Conservation (phyloP, 1,140 invertebrate species). For the Hestina assimilis region DNA sequence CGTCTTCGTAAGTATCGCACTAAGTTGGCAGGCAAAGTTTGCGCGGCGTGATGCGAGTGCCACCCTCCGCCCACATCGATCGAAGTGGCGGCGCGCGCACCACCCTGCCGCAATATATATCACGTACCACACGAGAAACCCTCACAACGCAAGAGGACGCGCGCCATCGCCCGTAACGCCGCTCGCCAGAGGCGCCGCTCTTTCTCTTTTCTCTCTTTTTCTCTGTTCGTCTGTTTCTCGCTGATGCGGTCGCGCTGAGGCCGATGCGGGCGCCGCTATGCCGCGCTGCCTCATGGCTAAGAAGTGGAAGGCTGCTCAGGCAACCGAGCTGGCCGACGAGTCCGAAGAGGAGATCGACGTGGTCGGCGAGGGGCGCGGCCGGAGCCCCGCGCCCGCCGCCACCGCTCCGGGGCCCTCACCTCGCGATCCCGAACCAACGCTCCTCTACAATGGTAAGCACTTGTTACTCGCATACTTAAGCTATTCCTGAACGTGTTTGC, state of each 20-base stretch:
- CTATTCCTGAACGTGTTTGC: not conserved
- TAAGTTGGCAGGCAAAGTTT: slow-evolving; percentile 65
- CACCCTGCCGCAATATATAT: slow-evolving; percentile 70
- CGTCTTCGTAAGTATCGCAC: slow-evolving; percentile 48
- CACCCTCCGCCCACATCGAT: slow-evolving; percentile 60
- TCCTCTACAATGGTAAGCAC: slow-evolving; percentile 74
- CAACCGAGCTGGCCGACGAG: slow-evolving; percentile 85
- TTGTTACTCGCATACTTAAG: slow-evolving; percentile 19
- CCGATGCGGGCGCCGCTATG: slow-evolving; percentile 81
- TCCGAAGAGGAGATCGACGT: slow-evolving; percentile 92
- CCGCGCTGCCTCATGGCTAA: slow-evolving; percentile 93
- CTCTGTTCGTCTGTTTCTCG: slow-evolving; percentile 74
- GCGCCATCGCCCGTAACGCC: slow-evolving; percentile 66
- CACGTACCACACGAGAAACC: slow-evolving; percentile 45
- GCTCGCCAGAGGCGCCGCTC: slow-evolving; percentile 74
- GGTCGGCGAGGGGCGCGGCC: slow-evolving; percentile 80
- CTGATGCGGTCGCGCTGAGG: slow-evolving; percentile 70
- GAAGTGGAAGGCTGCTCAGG: slow-evolving; percentile 92
- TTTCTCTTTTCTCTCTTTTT: slow-evolving; percentile 75
- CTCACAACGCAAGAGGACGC: slow-evolving; percentile 79
- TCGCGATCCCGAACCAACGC: slow-evolving; percentile 71
- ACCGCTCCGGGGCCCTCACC: slow-evolving; percentile 70
- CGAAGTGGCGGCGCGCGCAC: slow-evolving; percentile 68
- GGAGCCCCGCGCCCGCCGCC: slow-evolving; percentile 74
- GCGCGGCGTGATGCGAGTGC: slow-evolving; percentile 38